Conservation (phyloP, 2,888 invertebrate genomes). For the Argyra leucocephala region DNA sequence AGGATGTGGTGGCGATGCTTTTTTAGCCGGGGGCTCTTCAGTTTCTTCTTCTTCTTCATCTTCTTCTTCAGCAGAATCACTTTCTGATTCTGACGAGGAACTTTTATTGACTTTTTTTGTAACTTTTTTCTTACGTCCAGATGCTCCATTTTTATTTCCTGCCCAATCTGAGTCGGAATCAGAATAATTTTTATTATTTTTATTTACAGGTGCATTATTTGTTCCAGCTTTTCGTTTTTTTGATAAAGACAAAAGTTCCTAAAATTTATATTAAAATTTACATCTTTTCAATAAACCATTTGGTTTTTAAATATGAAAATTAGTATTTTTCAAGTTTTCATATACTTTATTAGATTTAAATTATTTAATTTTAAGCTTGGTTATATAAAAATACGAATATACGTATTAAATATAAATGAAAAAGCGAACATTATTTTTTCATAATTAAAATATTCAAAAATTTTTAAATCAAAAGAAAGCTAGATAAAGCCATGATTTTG, state of each 20-base stretch:
- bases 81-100: slow-evolving; percentile 36
- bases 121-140: slow-evolving; percentile 39
- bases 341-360: background rate
- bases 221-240: slow-evolving; percentile 57
- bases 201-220: slow-evolving; percentile 37
- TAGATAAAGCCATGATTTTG: too few relatives aligned
- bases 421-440: too few relatives aligned
- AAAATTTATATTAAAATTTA: too few relatives aligned
- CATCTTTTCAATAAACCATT: too few relatives aligned
- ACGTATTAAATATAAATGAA: too few relatives aligned
- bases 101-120: slow-evolving; percentile 35
- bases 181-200: slow-evolving; percentile 46
- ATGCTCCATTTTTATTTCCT: slow-evolving; percentile 33
- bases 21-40: slow-evolving; percentile 29
- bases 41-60: slow-evolving; percentile 36
- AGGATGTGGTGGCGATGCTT: slow-evolving; percentile 27
- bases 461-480: too few relatives aligned
- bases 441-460: too few relatives aligned
- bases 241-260: slow-evolving; percentile 73
- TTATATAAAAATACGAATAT: too few relatives aligned
- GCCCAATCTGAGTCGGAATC: slow-evolving; percentile 49
- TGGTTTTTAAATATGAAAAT: too few relatives aligned
- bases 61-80: slow-evolving; percentile 39
- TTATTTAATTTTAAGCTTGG: too few relatives aligned
- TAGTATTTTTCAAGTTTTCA: too few relatives aligned